phyloP scores from a whole-genome alignment of 2,797 vertebrate genomes.

The Limnodromus scolopaceus region DNA sequence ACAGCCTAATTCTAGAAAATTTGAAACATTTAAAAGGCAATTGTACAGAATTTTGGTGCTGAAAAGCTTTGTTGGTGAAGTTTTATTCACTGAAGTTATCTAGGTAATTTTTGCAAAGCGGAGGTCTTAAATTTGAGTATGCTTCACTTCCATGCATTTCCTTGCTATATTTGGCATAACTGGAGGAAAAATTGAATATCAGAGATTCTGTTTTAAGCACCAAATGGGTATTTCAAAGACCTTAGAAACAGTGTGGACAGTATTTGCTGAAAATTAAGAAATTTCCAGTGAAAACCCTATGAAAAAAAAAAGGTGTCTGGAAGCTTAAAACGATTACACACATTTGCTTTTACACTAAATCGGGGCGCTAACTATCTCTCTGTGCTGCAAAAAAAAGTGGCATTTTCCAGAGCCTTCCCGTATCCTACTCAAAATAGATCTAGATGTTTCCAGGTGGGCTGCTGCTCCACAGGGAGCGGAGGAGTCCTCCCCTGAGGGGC shows the following conservation, averaged over 20 bases:
- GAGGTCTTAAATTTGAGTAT: not conserved
- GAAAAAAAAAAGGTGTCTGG: not conserved
- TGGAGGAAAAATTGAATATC: slow-evolving; percentile 46
- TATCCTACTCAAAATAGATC: slow-evolving; percentile 17
- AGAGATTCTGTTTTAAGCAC: slow-evolving; percentile 72
- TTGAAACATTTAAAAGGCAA: slow-evolving; percentile 58
- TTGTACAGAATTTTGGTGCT: slow-evolving; percentile 39
- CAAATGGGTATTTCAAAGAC: slow-evolving; percentile 71
- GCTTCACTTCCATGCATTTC: not conserved
- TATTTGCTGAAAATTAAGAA: slow-evolving; percentile 70
- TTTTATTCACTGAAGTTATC: slow-evolving; percentile 33
- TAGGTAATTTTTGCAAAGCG: slow-evolving; percentile 44
- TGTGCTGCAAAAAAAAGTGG: not conserved
- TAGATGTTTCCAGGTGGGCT: slow-evolving; percentile 19
- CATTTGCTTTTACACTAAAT: slow-evolving; percentile 8
- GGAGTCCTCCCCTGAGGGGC: not conserved
- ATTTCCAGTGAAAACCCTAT: slow-evolving; percentile 65
- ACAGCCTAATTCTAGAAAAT: slow-evolving; percentile 74
- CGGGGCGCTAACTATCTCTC: slow-evolving; percentile 11
- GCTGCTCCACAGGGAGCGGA: accelerated
- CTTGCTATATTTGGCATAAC: slow-evolving; percentile 51
- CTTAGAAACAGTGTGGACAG: slow-evolving; percentile 41
- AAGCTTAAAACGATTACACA: slow-evolving; percentile 61
- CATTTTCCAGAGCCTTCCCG: slow-evolving; percentile 3
- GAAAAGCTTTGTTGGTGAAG: slow-evolving; percentile 34